These are phyloP conservation scores for Arrhopalites spinosus DNA, from an alignment of 2,888 invertebrate species.

Conservation along the genomic window DNA sequence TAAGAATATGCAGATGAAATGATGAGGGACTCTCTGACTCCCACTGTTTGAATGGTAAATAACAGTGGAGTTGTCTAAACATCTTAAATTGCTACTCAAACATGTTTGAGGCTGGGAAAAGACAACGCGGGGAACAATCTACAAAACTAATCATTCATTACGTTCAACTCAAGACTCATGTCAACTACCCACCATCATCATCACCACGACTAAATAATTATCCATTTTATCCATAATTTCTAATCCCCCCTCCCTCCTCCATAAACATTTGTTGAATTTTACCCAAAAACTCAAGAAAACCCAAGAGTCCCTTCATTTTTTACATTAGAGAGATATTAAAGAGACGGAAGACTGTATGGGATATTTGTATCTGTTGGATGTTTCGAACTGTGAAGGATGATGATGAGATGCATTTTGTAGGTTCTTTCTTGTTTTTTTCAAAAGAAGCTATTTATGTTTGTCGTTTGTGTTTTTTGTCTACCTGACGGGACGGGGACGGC, in stretches of 20 bases:
- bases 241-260: too few species aligned
- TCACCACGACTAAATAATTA: too few species aligned
- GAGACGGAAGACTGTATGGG: too few species aligned
- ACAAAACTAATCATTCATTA: conserved; percentile 42
- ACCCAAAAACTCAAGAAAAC: too few species aligned
- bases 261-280: too few species aligned
- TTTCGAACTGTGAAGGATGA: not conserved
- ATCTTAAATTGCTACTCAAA: conserved; percentile 56
- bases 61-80: conserved; percentile 55
- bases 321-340: too few species aligned
- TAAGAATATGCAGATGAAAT: conserved; percentile 30
- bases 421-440: conserved; percentile 41
- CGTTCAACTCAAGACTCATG: conserved; percentile 35
- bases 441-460: conserved; percentile 55
- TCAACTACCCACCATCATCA: not conserved
- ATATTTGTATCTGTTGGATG: too few species aligned
- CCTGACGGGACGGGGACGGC: conserved; percentile 40
- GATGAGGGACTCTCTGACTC: conserved; percentile 29
- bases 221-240: too few species aligned
- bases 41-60: conserved; percentile 51
- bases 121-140: conserved; percentile 49
- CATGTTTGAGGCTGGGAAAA: conserved; percentile 43
- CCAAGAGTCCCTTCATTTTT: too few species aligned
- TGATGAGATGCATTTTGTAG: not conserved
- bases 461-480: conserved; percentile 50